Evolutionary conservation across 1,140 invertebrate genomes (phyloP).

Genomic region (Heliconius eleuchia): DNA sequence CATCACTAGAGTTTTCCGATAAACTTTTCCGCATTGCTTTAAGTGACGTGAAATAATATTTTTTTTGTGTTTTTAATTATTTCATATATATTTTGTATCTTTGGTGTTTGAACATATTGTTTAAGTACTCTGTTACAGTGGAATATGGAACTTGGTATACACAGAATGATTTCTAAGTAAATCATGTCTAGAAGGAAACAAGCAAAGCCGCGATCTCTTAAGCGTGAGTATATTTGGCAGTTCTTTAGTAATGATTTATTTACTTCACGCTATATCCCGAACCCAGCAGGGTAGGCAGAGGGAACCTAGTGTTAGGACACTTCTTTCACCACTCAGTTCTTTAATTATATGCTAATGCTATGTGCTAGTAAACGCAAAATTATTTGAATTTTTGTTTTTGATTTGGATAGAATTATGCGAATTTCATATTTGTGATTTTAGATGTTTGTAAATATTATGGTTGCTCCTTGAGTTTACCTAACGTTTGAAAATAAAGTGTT

Average conservation of each 20-base stretch:
- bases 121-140: background rate
- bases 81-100: background rate
- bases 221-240: constrained; percentile 66
- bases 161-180: constrained; percentile 36
- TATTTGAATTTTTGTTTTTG: no score
- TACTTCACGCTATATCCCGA: background rate
- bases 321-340: no score
- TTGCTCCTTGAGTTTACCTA: no score
- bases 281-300: no score
- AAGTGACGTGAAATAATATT: background rate
- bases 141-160: constrained; percentile 14
- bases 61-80: background rate
- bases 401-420: no score
- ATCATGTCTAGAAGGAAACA: constrained; percentile 80
- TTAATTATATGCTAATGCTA: no score
- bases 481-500: no score
- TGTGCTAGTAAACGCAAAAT: no score
- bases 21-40: constrained; percentile 49
- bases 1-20: constrained; percentile 49
- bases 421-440: no score
- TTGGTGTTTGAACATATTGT: background rate
- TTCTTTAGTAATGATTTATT: background rate
- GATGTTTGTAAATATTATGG: no score
- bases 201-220: constrained; percentile 79
- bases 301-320: no score